Conservation (phyloP, 2,797 vertebrate genomes). For the Rhyacichthys aspro region DNA sequence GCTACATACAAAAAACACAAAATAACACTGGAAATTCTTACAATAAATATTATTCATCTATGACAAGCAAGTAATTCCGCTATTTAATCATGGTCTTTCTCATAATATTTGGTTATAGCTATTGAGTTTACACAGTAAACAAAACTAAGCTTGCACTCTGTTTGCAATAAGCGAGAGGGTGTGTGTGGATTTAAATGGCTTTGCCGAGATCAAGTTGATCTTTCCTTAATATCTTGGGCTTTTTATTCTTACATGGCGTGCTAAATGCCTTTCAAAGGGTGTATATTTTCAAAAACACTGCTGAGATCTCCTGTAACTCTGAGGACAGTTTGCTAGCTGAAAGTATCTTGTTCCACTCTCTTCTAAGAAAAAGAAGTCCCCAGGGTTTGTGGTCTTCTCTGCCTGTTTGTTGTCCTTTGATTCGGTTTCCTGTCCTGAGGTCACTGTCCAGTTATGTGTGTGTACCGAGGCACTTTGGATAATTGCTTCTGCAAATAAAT, state of each 20-base stretch:
- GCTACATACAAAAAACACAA: neutral
- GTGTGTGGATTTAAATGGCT: neutral
- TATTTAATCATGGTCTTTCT: slow-evolving; percentile 1
- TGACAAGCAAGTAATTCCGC: neutral
- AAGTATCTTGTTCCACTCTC: slow-evolving; percentile 40
- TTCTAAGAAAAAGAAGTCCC: slow-evolving; percentile 40
- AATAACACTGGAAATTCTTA: neutral
- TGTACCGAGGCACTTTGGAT: slow-evolving; percentile 57
- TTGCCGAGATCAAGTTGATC: slow-evolving; percentile 6
- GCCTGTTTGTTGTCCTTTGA: slow-evolving; percentile 58
- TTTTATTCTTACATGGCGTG: slow-evolving; percentile 1
- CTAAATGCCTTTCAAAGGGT: neutral
- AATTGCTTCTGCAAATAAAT: slow-evolving; percentile 67
- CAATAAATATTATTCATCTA: neutral
- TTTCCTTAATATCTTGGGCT: slow-evolving; percentile 6
- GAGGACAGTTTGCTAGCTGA: slow-evolving; percentile 18
- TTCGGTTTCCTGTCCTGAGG: slow-evolving; percentile 63
- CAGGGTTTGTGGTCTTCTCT: slow-evolving; percentile 52
- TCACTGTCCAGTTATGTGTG: slow-evolving; percentile 59
- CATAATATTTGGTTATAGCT: slow-evolving; percentile 5
- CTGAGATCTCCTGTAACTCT: slow-evolving; percentile 21
- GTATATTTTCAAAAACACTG: slow-evolving; percentile 11
- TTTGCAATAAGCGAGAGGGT: slow-evolving; percentile 5
- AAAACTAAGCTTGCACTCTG: slow-evolving; percentile 2
- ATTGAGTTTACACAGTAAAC: slow-evolving; percentile 8